A percentile compares a stretch with the other conserved stretches of the same genome.
phyloP scores from a whole-genome alignment of 2,797 vertebrate genomes.

The Sciurus carolinensis region DNA sequence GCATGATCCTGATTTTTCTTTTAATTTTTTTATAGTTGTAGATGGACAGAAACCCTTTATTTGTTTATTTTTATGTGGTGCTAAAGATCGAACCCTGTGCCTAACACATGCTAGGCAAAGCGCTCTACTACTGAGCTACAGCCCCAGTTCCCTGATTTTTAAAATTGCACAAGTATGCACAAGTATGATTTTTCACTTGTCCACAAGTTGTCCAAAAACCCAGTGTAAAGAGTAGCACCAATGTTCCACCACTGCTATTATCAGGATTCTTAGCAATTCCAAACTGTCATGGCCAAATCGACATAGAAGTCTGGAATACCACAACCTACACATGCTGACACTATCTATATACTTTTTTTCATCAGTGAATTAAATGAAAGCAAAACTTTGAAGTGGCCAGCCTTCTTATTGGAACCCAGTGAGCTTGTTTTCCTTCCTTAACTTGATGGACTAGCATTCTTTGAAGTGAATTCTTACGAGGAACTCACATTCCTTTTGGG shows the following conservation, averaged over 20 bases:
- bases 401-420: not conserved
- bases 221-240: not conserved
- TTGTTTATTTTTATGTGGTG: too few relatives aligned
- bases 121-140: too few relatives aligned
- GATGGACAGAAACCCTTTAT: too few relatives aligned
- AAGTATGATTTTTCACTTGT: not conserved
- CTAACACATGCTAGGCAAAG: too few relatives aligned
- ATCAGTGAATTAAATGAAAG: not conserved
- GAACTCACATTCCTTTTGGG: not conserved
- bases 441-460: not conserved
- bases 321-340: not conserved
- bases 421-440: conserved; percentile 16
- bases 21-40: too few relatives aligned
- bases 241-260: not conserved
- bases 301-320: not conserved
- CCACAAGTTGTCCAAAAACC: conserved; percentile 39
- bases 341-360: not conserved
- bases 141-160: conserved; percentile 19
- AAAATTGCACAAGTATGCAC: not conserved
- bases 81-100: too few relatives aligned
- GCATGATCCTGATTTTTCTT: conserved; percentile 17
- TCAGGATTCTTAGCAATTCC: not conserved
- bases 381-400: conserved; percentile 3
- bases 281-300: not conserved
- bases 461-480: conserved; percentile 29